Conservation (phyloP, 2,113 vertebrate species). For the Formicarius rufipectus region DNA sequence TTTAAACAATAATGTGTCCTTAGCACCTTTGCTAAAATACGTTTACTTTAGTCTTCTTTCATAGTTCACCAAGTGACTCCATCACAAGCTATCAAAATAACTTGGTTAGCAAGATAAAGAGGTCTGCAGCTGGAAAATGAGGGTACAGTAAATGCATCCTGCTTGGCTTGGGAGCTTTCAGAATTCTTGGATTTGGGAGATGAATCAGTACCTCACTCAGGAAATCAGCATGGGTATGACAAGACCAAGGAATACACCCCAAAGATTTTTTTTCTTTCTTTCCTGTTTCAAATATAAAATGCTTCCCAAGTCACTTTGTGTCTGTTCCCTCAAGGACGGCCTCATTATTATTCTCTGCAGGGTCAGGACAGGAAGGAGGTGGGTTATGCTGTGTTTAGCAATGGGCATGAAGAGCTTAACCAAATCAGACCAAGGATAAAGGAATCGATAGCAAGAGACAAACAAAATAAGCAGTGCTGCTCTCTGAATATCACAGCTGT, state of each 20-base stretch:
- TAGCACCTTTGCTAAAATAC: background rate
- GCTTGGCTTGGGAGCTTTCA: background rate
- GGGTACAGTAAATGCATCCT: background rate
- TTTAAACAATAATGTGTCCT: background rate
- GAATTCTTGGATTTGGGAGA: background rate
- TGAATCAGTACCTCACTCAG: accelerated
- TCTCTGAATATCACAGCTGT: background rate
- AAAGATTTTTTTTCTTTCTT: background rate
- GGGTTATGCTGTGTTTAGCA: background rate
- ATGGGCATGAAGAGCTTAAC: conserved; percentile 1
- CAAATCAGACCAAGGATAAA: background rate
- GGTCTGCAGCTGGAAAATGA: background rate
- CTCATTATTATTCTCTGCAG: background rate
- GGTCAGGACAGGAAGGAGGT: background rate
- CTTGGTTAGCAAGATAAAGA: background rate
- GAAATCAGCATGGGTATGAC: background rate
- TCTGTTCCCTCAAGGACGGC: background rate
- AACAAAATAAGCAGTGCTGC: background rate
- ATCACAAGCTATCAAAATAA: background rate
- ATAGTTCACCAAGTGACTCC: background rate
- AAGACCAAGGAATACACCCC: background rate
- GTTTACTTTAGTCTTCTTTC: background rate
- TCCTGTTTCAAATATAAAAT: background rate
- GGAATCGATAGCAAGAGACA: background rate
- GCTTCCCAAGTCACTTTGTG: accelerated